Evolutionary conservation across 2,113 vertebrate species (phyloP).

Genomic region (Aegypius monachus): DNA sequence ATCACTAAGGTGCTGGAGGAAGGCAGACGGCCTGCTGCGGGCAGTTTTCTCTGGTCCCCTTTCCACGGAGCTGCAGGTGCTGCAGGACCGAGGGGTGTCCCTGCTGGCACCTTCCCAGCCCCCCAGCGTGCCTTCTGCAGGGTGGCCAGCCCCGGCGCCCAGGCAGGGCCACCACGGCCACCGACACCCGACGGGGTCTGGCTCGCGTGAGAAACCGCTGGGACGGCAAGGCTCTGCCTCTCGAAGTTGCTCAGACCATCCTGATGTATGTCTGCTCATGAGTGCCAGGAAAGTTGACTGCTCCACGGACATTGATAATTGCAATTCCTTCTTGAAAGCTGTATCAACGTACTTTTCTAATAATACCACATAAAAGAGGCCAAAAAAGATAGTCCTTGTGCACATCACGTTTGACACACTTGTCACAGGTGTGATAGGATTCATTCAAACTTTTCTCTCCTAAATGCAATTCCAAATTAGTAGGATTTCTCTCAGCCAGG

Average conservation of each 20-base stretch:
- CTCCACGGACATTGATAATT: rapidly evolving
- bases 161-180: background rate
- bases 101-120: too few species aligned
- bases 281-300: background rate
- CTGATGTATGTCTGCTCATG: rapidly evolving
- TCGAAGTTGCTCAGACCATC: background rate
- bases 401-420: background rate
- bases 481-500: background rate
- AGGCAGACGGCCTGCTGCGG: background rate
- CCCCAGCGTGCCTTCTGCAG: rapidly evolving
- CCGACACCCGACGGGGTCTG: rapidly evolving
- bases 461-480: background rate
- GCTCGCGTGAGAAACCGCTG: background rate
- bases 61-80: background rate
- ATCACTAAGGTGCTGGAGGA: background rate
- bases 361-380: rapidly evolving
- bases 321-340: background rate
- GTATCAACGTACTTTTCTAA: rapidly evolving
- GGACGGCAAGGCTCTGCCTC: background rate
- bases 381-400: background rate
- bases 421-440: background rate
- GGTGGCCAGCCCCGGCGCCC: background rate
- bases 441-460: background rate
- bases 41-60: too few species aligned
- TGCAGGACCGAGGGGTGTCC: background rate